Conservation (phyloP, 2,113 vertebrate genomes). For the Variabilichromis moorii region DNA sequence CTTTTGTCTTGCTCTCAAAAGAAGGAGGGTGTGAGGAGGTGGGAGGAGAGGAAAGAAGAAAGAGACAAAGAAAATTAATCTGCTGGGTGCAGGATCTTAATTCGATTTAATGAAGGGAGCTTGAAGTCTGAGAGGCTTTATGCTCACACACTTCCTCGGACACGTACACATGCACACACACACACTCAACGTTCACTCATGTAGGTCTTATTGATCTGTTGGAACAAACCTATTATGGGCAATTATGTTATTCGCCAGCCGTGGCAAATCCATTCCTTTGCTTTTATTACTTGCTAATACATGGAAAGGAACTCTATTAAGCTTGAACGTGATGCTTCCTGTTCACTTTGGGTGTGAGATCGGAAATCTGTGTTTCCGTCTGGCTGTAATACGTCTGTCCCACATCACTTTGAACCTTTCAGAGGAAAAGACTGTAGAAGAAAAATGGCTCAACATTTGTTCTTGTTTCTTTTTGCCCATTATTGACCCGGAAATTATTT, state of each 20-base stretch:
- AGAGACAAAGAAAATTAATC: conserved; percentile 68
- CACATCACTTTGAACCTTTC: conserved; percentile 19
- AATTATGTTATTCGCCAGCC: conserved; percentile 59
- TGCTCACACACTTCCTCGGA: conserved; percentile 32
- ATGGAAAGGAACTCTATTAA: conserved; percentile 57
- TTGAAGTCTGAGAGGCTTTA: conserved; percentile 57
- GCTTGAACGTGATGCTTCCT: conserved; percentile 60
- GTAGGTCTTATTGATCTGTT: conserved; percentile 65
- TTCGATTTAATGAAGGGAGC: conserved; percentile 68
- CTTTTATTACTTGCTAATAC: conserved; percentile 58
- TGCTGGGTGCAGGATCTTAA: conserved; percentile 69
- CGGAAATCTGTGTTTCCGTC: conserved; percentile 52
- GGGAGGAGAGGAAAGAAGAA: conserved; percentile 15
- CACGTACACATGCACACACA: conserved; percentile 40
- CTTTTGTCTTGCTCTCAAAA: conserved; percentile 45
- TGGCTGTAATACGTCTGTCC: conserved; percentile 27
- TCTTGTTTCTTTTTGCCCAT: neutral
- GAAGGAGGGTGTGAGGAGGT: conserved; percentile 31
- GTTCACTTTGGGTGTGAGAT: conserved; percentile 43
- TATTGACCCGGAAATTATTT: neutral
- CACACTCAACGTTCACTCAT: conserved; percentile 34
- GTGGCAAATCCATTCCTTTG: conserved; percentile 62
- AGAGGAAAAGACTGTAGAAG: neutral
- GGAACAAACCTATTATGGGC: conserved; percentile 64
- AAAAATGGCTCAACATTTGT: neutral